phyloP scores from a whole-genome alignment of 2,888 invertebrate genomes.

The Myopa testacea region DNA sequence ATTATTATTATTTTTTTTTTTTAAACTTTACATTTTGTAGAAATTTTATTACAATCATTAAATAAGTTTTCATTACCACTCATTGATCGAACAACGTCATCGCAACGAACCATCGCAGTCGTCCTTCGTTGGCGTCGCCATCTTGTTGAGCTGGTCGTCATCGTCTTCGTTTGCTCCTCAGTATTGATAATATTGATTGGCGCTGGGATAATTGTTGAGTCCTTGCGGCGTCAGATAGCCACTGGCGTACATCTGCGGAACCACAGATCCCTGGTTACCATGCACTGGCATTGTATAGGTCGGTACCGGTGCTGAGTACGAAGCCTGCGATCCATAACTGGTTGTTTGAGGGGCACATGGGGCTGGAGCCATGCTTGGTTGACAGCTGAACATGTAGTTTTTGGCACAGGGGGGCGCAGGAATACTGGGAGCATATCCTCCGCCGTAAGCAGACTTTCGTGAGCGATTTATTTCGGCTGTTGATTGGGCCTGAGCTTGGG shows the following conservation, averaged over 20 bases:
- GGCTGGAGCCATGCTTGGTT: conserved; percentile 54
- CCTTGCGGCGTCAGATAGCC: conserved; percentile 54
- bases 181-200: conserved; percentile 49
- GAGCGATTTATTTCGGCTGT: conserved; percentile 56
- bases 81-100: too few relatives aligned
- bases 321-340: conserved; percentile 54
- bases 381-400: conserved; percentile 59
- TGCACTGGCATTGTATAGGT: conserved; percentile 50
- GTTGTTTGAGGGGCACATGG: conserved; percentile 51
- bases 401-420: conserved; percentile 55
- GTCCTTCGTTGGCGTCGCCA: too few relatives aligned
- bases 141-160: too few relatives aligned
- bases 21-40: background rate
- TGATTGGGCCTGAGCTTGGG: conserved; percentile 47
- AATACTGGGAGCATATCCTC: conserved; percentile 39
- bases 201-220: conserved; percentile 40
- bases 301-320: conserved; percentile 60
- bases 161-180: conserved; percentile 23
- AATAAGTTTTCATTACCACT: too few relatives aligned
- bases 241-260: conserved; percentile 50
- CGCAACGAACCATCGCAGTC: too few relatives aligned
- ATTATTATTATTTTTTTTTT: conserved; percentile 8
- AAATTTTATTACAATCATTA: too few relatives aligned
- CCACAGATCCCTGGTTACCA: conserved; percentile 50
- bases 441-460: conserved; percentile 51